phyloP scores from a whole-genome alignment of 2,113 vertebrate genomes.

The Chloebia gouldiae region DNA sequence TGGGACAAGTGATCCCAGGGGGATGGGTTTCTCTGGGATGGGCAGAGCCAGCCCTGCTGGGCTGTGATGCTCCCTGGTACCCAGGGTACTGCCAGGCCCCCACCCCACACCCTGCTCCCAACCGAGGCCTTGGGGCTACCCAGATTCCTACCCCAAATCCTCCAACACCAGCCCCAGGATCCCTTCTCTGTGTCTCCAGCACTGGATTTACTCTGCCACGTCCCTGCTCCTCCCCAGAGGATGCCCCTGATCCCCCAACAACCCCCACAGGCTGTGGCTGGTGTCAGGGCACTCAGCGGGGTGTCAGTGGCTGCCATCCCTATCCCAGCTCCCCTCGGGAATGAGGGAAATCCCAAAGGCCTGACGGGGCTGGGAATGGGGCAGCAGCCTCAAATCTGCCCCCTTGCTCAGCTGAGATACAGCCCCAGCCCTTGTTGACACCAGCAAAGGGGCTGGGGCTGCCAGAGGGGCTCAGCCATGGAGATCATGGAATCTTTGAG shows the following conservation, averaged over 20 bases:
- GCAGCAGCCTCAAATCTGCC: not conserved
- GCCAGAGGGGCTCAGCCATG: rapidly evolving
- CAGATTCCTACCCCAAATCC: rapidly evolving
- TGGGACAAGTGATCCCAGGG: rapidly evolving
- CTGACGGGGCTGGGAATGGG: not conserved
- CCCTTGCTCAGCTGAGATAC: rapidly evolving
- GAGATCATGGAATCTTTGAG: not conserved
- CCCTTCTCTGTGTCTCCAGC: too few relatives aligned
- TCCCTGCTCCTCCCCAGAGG: not conserved
- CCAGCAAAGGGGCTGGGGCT: not conserved
- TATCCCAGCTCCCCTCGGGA: not conserved
- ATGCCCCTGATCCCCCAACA: not conserved
- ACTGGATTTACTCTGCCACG: not conserved
- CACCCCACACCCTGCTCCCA: not conserved
- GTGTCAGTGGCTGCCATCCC: not conserved
- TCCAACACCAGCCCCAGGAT: not conserved
- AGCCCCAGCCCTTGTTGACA: rapidly evolving
- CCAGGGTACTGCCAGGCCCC: rapidly evolving
- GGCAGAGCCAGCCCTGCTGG: not conserved
- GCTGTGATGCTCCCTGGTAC: not conserved
- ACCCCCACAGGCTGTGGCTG: not conserved
- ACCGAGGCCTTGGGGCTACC: rapidly evolving
- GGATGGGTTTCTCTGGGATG: not conserved
- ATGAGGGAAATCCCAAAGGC: not conserved
- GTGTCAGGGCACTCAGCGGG: rapidly evolving